Evolutionary conservation across 2,888 invertebrate genomes (phyloP), one percentile per base, ranked within the genome.

Genomic region (Drosophila recens): DNA sequence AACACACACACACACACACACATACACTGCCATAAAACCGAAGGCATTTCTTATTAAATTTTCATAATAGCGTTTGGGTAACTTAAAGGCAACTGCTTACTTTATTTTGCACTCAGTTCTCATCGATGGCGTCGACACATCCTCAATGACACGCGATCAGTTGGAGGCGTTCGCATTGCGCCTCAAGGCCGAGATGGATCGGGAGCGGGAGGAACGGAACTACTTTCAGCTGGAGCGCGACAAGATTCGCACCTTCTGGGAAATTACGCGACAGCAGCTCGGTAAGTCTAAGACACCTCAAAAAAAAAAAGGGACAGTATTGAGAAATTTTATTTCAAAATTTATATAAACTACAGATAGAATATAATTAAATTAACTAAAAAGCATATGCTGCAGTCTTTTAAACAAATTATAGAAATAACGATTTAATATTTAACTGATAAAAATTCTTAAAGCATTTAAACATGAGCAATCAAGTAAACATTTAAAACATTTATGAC

Each of bases 141-240:
- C 97, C 11, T 96, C 97, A 91, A 98, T 98, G 98, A 95, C 96
- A 49, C 95, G 98, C 87, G 98, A 98, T 90, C 97, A 98, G 93
- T 94, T 99, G 65, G 98, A 98, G 93, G 96, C 96, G 72, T 98
- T 98, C 91, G 96, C 97, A 13, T 94, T 96, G 52, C 95, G 96
- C 85, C 95, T 98, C 20, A 96, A 97, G 91, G 97, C 97, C 90
- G 98, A 98, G 93, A 94, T 98, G 91, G 98, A 98, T 90, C 95
- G 97, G 65, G 98, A 99, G 92, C 94, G 98, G 86, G 98, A 98
- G 92, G 98, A 99, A 92, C 93, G 99, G 61, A 98, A 98, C 92
- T 98, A 96, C 92, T 98, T 98, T 89, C 98, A 98, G 93, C 92
- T 98, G 86, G 99, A 99, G 93, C 94, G 98, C 80, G 98, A 98